Conservation (phyloP, 2,113 vertebrate species). For the Leptodactylus fuscus region DNA sequence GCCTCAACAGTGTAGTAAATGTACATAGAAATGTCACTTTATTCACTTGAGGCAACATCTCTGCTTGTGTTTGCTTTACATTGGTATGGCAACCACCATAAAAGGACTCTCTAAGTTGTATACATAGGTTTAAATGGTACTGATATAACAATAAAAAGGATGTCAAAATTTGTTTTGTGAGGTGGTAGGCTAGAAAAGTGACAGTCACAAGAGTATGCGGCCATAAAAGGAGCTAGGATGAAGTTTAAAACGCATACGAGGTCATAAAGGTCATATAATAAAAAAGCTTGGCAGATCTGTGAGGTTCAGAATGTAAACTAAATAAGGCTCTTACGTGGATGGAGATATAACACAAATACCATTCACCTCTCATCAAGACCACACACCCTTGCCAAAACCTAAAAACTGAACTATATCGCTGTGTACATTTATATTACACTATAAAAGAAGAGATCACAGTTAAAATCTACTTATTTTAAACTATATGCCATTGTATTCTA, state of each 20-base stretch:
- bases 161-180: constrained; percentile 8
- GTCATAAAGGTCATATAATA: constrained; percentile 24
- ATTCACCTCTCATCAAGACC: neutral
- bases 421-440: neutral
- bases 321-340: neutral
- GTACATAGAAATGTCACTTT: neutral
- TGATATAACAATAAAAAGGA: constrained; percentile 22
- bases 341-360: constrained; percentile 19
- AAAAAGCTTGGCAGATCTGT: constrained; percentile 20
- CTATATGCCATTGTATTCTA: no score
- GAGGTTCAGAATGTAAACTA: neutral
- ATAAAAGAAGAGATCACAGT: neutral
- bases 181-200: constrained; percentile 12
- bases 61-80: neutral
- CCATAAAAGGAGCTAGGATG: constrained; percentile 33
- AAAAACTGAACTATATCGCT: neutral
- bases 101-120: neutral
- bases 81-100: neutral
- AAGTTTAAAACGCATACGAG: neutral
- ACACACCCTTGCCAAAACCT: neutral
- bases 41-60: neutral
- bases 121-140: neutral
- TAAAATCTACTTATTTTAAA: neutral
- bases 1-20: neutral
- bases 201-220: neutral